Conservation (phyloP, 2,888 invertebrate species). For the Lepetodrilus schrolli region DNA sequence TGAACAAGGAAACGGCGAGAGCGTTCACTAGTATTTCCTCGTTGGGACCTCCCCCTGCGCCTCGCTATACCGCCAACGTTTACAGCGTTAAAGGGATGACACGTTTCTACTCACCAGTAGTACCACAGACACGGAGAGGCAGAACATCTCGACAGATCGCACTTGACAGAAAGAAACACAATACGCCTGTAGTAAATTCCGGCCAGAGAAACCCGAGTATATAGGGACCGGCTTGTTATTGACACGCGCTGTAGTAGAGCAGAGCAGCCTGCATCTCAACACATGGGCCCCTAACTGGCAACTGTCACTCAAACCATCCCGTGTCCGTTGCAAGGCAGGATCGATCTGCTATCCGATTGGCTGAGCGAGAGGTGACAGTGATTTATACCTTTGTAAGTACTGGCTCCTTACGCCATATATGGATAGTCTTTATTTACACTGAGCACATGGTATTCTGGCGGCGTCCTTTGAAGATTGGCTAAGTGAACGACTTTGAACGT, state of each 20-base stretch:
- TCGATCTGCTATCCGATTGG: slow-evolving; percentile 31
- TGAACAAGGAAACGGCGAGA: neutral
- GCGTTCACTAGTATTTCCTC: neutral
- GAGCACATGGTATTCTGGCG: slow-evolving; percentile 11
- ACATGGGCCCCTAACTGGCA: slow-evolving; percentile 1
- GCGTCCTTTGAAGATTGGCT: slow-evolving; percentile 17
- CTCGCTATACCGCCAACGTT: neutral
- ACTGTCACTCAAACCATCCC: slow-evolving; percentile 24
- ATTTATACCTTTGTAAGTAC: slow-evolving; percentile 26
- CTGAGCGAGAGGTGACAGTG: slow-evolving; percentile 23
- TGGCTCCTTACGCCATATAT: slow-evolving; percentile 17
- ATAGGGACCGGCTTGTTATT: neutral
- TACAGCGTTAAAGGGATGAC: neutral
- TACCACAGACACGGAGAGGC: neutral
- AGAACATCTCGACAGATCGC: neutral
- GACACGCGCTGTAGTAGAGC: neutral
- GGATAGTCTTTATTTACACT: slow-evolving; percentile 23
- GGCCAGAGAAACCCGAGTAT: neutral
- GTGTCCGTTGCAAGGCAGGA: slow-evolving; percentile 22
- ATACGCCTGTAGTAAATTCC: slow-evolving; percentile 18
- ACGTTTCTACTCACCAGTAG: neutral
- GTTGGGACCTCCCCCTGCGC: slow-evolving; percentile 5
- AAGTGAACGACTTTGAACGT: slow-evolving; percentile 6
- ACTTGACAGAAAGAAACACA: slow-evolving; percentile 3
- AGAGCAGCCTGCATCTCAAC: slow-evolving; percentile 4